Evolutionary conservation across 2,113 vertebrate genomes (phyloP).

Genomic region (Theristicus caerulescens): DNA sequence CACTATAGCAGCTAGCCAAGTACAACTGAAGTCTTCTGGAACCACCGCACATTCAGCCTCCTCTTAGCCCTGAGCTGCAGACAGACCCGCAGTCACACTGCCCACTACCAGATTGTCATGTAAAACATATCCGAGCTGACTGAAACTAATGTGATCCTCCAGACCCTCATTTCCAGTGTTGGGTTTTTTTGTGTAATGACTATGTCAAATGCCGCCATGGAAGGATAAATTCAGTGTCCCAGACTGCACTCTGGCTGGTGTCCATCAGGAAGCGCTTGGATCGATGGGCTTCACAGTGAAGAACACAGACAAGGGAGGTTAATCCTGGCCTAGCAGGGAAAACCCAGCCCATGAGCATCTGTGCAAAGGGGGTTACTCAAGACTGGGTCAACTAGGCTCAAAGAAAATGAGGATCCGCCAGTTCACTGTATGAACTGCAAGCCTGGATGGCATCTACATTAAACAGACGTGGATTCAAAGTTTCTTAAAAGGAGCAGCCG

Average conservation of each 20-base stretch:
- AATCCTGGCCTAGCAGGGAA: not conserved
- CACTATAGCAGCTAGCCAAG: not conserved
- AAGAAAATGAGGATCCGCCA: not conserved
- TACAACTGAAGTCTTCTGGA: not conserved
- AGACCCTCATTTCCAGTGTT: not conserved
- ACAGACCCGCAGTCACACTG: not conserved
- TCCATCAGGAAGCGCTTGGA: not conserved
- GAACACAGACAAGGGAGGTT: not conserved
- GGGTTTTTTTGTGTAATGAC: not conserved
- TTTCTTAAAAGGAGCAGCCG: not conserved
- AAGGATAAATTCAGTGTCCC: not conserved
- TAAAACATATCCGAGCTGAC: accelerated
- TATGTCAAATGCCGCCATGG: not conserved
- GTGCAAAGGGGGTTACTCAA: not conserved
- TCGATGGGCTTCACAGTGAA: not conserved
- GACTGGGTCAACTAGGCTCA: not conserved
- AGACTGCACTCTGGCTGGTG: not conserved
- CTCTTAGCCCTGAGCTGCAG: not conserved
- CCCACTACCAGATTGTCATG: not conserved
- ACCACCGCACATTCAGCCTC: not conserved
- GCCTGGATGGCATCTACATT: not conserved
- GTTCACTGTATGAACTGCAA: not conserved
- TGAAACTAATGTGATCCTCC: not conserved
- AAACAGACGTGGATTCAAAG: not conserved
- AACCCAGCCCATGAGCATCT: not conserved